Base-by-base conservation (phyloP, 2,888 invertebrate genomes). In the Ditylenchus weischeri region DNA sequence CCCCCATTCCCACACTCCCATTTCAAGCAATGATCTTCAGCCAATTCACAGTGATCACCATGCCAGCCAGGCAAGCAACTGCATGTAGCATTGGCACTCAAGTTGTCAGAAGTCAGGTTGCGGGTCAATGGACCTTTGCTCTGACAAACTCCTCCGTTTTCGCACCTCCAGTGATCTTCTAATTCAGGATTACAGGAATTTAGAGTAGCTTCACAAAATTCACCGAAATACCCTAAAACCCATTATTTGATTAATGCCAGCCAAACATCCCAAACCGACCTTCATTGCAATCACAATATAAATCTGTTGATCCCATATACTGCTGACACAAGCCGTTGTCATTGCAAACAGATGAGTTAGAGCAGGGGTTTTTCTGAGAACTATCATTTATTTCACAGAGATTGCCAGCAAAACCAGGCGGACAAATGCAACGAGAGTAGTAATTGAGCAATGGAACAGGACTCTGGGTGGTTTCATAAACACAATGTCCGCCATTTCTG, bases 211-310 rank as follows among this genome's bases (percentile, higher is more conserved):
- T 61, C 60, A 47, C 66, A 66, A 36, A 61, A 62, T 47, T 66
- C 66, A n/a, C 66, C 66, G 21, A 62, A 58, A 35, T 57, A 57
- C 8, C 68, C 68, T 68, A 48, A 58, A 66, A 62, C 15, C 8
- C 6, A 21, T 23, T 21, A 5, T 29, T 29, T 29, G 2, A 29
- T 29, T 29, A 5, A 29, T 5, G 29, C 2, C 5, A 29, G 29
- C 3, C 29, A 29, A 29, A 29, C 29, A 19, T 6, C 8, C 2
- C 21, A 59, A 54, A 23, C 54, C 21, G 48, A 69, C 71, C 69
- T 5, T n/a, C 13, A 15, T 29, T 8, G 48, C 71, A 71, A n/a
- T 64, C 51, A 35, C 71, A 71, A 35, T 48, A 63, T 19, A 57
- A 64, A n/a, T 64, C 64, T 6, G 43, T 47, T 11, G 23, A 23